These are phyloP conservation scores for Sympetrum striolatum DNA, from an alignment of 2,888 invertebrate genomes.

Conservation along the genomic window DNA sequence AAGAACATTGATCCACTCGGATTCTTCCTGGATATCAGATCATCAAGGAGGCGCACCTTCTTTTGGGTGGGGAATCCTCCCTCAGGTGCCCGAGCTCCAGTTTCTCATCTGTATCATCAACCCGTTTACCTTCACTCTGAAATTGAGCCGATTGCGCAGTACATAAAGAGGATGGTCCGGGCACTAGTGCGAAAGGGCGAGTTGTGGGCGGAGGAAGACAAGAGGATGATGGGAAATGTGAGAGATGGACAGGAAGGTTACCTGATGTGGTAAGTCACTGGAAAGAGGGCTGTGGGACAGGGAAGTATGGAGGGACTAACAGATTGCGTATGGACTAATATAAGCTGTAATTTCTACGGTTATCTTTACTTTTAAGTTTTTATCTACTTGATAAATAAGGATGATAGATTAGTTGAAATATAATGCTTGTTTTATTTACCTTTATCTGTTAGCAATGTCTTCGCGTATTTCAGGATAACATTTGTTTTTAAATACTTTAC, in stretches of 20 bases:
- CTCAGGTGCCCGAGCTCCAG: not conserved
- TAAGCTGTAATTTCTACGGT: too few relatives aligned
- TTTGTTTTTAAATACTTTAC: too few relatives aligned
- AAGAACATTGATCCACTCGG: too few relatives aligned
- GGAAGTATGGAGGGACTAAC: not conserved
- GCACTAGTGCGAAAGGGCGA: not conserved
- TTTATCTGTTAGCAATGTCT: too few relatives aligned
- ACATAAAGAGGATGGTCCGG: not conserved
- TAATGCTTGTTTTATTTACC: too few relatives aligned
- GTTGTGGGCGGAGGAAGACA: not conserved
- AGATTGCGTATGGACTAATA: not conserved
- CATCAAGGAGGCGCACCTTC: too few relatives aligned
- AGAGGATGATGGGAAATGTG: not conserved
- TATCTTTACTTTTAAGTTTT: too few relatives aligned
- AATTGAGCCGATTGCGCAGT: not conserved
- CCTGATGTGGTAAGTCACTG: not conserved
- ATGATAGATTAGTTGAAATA: too few relatives aligned
- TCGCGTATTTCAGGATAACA: too few relatives aligned
- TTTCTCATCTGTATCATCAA: not conserved
- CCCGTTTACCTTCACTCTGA: not conserved
- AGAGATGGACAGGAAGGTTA: not conserved
- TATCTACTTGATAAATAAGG: too few relatives aligned
- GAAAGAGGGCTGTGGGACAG: not conserved
- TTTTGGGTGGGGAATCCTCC: too few relatives aligned
- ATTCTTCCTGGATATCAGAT: too few relatives aligned